A percentile compares a stretch with the other conserved stretches of the same genome.
Evolutionary conservation across 2,888 invertebrate species (phyloP).

Genomic region (Apamea monoglypha): DNA sequence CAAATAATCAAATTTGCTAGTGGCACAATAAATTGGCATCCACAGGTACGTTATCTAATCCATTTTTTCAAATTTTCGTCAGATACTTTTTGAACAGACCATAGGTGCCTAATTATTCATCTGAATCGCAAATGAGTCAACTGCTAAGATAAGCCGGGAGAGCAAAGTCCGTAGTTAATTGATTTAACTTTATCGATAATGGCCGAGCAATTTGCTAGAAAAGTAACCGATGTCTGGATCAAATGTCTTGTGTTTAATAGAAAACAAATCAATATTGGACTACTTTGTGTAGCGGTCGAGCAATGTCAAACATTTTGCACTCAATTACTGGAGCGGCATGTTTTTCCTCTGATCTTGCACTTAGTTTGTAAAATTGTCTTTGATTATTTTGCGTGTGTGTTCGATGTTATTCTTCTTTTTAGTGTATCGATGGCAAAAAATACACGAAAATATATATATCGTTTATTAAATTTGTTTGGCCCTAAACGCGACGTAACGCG

Average conservation of each 20-base stretch:
- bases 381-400: constrained; percentile 2
- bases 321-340: constrained; percentile 1
- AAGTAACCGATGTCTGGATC: constrained; percentile 43
- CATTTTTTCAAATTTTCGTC: neutral
- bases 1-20: neutral
- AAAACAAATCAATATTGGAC: constrained; percentile 36
- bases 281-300: constrained; percentile 39
- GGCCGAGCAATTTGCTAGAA: constrained; percentile 34
- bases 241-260: constrained; percentile 48
- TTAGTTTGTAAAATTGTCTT: neutral
- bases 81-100: neutral
- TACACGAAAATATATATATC: neutral
- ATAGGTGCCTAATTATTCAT: constrained; percentile 8
- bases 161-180: constrained; percentile 40
- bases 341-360: neutral
- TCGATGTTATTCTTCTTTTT: neutral
- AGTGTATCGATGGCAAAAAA: neutral
- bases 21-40: neutral
- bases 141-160: constrained; percentile 33
- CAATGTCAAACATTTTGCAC: constrained; percentile 44
- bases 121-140: constrained; percentile 32
- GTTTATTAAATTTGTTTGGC: too few species aligned
- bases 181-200: constrained; percentile 45
- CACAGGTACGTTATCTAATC: neutral
- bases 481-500: neutral